A percentile compares a stretch with the other conserved stretches of the same genome.
Evolutionary conservation across 2,113 vertebrate species (phyloP).

Genomic region (Xiphophorus couchianus): DNA sequence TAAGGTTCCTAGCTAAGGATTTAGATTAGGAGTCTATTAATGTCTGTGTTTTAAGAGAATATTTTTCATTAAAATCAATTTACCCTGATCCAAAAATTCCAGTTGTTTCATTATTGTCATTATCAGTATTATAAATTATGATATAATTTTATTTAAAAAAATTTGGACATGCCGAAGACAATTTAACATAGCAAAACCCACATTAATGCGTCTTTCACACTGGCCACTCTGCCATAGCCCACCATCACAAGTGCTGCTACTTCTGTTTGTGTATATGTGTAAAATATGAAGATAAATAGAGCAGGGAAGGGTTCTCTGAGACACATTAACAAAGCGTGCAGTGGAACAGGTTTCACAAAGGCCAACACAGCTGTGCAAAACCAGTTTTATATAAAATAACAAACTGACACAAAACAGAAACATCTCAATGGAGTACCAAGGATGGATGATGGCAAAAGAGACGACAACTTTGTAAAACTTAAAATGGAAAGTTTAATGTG

Average conservation of each 20-base stretch:
- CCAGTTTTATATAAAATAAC: slow-evolving; percentile 61
- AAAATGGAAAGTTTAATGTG: slow-evolving; percentile 8
- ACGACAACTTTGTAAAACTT: slow-evolving; percentile 34
- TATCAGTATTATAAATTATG: too few relatives aligned
- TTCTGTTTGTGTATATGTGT: slow-evolving; percentile 1
- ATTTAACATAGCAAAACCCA: not conserved
- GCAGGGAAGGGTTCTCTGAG: slow-evolving; percentile 49
- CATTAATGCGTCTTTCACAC: not conserved
- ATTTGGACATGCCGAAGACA: too few relatives aligned
- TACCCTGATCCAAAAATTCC: too few relatives aligned
- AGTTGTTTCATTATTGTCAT: too few relatives aligned
- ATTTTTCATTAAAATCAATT: too few relatives aligned
- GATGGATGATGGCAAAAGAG: slow-evolving; percentile 12
- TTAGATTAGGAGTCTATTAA: too few relatives aligned
- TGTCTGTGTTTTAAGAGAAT: too few relatives aligned
- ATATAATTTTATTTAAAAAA: too few relatives aligned
- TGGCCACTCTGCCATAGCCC: not conserved
- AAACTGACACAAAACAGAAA: slow-evolving; percentile 75
- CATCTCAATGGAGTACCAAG: slow-evolving; percentile 56
- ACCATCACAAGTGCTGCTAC: slow-evolving; percentile 7
- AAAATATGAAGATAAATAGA: slow-evolving; percentile 44
- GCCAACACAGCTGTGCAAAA: slow-evolving; percentile 56
- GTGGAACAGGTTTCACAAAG: slow-evolving; percentile 48
- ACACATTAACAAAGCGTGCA: slow-evolving; percentile 61
- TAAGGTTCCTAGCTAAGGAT: not conserved